phyloP scores from a whole-genome alignment of 2,888 invertebrate genomes.

The Sphaerophoria rueppellii region DNA sequence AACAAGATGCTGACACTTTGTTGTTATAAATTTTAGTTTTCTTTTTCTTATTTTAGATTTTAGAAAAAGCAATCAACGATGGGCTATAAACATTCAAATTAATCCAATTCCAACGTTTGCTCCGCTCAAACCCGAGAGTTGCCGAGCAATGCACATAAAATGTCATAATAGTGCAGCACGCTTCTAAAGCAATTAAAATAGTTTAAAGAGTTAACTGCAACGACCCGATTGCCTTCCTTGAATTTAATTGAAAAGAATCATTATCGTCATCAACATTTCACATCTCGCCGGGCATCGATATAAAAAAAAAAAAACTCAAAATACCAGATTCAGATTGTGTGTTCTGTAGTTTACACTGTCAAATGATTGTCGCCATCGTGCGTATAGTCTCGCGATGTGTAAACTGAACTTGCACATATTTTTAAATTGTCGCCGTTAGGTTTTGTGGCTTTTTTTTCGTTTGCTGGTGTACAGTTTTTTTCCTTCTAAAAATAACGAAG shows the following conservation, averaged over 20 bases:
- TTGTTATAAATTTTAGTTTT: slow-evolving; percentile 24
- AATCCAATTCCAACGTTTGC: slow-evolving; percentile 9
- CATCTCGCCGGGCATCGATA: slow-evolving; percentile 42
- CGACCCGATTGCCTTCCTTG: slow-evolving; percentile 15
- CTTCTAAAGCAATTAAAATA: slow-evolving; percentile 40
- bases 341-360: neutral
- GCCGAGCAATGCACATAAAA: slow-evolving; percentile 2
- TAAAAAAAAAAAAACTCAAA: slow-evolving; percentile 49
- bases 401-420: neutral
- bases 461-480: slow-evolving; percentile 12
- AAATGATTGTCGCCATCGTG: slow-evolving; percentile 17
- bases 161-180: slow-evolving; percentile 47
- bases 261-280: slow-evolving; percentile 21
- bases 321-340: slow-evolving; percentile 45
- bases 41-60: neutral
- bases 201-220: slow-evolving; percentile 29
- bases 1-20: slow-evolving; percentile 42
- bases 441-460: slow-evolving; percentile 3
- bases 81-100: slow-evolving; percentile 42
- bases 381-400: slow-evolving; percentile 10
- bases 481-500: slow-evolving; percentile 59
- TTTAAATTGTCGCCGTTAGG: slow-evolving; percentile 57
- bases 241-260: slow-evolving; percentile 46
- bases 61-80: neutral
- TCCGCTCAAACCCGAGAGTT: neutral